Evolutionary conservation across 2,797 vertebrate genomes (phyloP).

Genomic region (Nyctibius grandis): DNA sequence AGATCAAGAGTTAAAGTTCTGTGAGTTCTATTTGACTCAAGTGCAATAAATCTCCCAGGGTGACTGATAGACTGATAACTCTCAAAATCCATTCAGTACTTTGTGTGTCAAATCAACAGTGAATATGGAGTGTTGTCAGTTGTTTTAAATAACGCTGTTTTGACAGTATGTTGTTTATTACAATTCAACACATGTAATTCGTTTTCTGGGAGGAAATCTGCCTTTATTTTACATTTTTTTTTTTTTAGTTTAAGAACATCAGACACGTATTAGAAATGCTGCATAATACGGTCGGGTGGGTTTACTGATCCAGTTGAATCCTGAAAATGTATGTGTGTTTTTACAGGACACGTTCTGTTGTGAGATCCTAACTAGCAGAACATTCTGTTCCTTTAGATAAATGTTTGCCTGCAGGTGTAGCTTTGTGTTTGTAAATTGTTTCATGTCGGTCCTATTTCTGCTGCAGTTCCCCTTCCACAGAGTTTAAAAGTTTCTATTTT

Average conservation of each 20-base stretch:
- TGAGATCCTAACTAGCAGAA: not conserved
- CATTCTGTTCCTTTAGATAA: constrained; percentile 37
- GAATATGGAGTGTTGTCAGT: not conserved
- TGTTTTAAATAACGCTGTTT: constrained; percentile 42
- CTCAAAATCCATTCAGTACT: constrained; percentile 3
- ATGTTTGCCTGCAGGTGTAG: constrained; percentile 32
- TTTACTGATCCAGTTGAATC: constrained; percentile 7
- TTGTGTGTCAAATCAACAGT: constrained; percentile 20
- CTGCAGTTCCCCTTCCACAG: not conserved
- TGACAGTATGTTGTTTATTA: constrained; percentile 33
- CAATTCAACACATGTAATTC: not conserved
- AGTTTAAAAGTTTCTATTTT: constrained; percentile 9
- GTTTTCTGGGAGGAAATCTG: constrained; percentile 47
- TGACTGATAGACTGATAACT: constrained; percentile 61
- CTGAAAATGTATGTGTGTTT: constrained; percentile 12
- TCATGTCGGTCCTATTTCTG: not conserved
- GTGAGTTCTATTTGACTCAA: constrained; percentile 39
- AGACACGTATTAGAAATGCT: not conserved
- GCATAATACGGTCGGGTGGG: not conserved
- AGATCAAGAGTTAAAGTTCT: constrained; percentile 53
- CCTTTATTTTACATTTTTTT: constrained; percentile 2
- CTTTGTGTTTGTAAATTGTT: constrained; percentile 34
- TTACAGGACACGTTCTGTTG: not conserved
- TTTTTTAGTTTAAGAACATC: not conserved
- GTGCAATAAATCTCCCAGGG: constrained; percentile 49